Percentiles rank a stretch among this genome's conserved stretches.
Evolutionary conservation across 2,888 invertebrate genomes (phyloP).

Genomic region (Megamerina dolium): DNA sequence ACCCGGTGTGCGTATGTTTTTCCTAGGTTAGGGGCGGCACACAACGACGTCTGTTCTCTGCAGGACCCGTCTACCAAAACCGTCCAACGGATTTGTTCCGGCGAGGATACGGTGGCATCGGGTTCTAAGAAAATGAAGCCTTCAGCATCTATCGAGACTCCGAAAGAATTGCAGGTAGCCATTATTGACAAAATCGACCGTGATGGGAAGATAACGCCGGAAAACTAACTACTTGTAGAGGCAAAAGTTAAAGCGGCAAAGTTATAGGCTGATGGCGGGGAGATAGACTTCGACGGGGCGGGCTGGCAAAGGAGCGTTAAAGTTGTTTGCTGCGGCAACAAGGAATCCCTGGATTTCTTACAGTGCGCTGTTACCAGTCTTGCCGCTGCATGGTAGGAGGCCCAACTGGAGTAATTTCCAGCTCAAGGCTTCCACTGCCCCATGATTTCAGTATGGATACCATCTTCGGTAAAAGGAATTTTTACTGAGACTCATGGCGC

Average conservation of each 20-base stretch:
- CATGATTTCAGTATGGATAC: background rate
- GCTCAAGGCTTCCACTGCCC: background rate
- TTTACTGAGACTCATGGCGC: background rate
- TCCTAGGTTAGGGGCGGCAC: no score
- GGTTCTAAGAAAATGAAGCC: background rate
- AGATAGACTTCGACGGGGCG: background rate
- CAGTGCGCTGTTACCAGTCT: background rate
- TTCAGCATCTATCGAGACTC: background rate
- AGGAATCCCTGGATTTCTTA: background rate
- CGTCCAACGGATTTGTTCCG: no score
- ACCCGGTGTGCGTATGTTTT: no score
- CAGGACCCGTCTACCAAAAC: no score
- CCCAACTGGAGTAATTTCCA: background rate
- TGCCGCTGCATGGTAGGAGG: background rate
- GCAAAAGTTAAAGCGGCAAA: background rate
- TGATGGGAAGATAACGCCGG: constrained; percentile 1
- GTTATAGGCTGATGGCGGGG: background rate
- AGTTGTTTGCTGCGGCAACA: constrained; percentile 6
- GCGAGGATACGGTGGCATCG: no score
- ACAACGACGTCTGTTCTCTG: no score
- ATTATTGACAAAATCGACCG: constrained; percentile 1
- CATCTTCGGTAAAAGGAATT: background rate
- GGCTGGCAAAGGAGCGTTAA: constrained; percentile 1
- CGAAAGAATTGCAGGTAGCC: constrained; percentile 2
- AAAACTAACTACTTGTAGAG: constrained; percentile 5